These are phyloP conservation scores for Cardinalis cardinalis DNA, from an alignment of 2,113 vertebrate genomes.

Conservation along the genomic window DNA sequence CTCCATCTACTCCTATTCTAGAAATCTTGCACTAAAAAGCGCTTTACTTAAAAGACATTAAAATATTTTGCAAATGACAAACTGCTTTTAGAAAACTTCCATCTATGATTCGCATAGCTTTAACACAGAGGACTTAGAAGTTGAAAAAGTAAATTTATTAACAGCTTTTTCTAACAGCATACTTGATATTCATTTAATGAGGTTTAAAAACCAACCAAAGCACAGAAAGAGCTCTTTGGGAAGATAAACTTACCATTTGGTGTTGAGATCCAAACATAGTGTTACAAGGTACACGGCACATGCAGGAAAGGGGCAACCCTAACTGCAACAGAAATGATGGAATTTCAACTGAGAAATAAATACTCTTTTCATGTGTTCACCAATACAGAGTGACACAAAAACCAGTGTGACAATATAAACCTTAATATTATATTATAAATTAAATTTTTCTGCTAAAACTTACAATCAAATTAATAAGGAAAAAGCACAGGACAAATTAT, in stretches of 20 bases:
- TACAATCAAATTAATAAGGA: background rate
- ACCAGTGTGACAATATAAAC: background rate
- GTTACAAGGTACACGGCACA: constrained; percentile 94
- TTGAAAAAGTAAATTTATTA: background rate
- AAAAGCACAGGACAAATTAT: background rate
- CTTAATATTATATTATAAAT: background rate
- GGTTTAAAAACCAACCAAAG: background rate
- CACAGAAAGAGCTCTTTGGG: background rate
- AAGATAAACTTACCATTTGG: constrained; percentile 88
- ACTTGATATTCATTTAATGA: background rate
- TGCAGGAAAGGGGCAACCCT: constrained; percentile 76
- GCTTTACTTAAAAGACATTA: background rate
- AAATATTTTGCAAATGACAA: background rate
- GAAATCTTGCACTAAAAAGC: background rate
- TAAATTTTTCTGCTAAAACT: background rate
- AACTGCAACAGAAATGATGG: constrained; percentile 62
- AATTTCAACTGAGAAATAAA: background rate
- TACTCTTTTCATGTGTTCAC: background rate
- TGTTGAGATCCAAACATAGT: constrained; percentile 97
- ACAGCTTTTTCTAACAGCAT: background rate
- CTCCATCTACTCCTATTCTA: background rate
- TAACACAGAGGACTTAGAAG: background rate
- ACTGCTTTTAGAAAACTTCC: background rate
- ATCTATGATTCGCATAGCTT: background rate
- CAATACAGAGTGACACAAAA: background rate